phyloP scores from a whole-genome alignment of 2,113 vertebrate species.

The Antigone vipio region DNA sequence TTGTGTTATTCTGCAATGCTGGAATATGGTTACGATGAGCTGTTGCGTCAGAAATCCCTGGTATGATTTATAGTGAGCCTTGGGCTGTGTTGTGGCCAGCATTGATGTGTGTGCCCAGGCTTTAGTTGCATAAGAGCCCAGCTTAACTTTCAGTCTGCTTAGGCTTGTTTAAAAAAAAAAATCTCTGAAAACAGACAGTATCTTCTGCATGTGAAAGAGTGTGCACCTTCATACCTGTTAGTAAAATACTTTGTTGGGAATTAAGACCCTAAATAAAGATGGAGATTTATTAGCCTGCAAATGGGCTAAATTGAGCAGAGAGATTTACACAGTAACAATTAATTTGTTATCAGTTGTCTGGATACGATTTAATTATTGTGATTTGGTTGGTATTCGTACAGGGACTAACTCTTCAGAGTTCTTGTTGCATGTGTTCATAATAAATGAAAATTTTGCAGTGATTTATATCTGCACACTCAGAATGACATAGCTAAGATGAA shows the following conservation, averaged over 20 bases:
- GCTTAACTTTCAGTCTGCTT: not conserved
- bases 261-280: not conserved
- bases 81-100: not conserved
- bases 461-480: not conserved
- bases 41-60: not conserved
- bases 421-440: not conserved
- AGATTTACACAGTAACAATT: not conserved
- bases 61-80: not conserved
- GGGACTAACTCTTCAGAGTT: not conserved
- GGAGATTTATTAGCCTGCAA: not conserved
- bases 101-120: accelerated
- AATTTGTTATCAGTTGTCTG: not conserved
- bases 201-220: not conserved
- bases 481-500: not conserved
- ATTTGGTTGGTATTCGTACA: not conserved
- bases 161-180: not conserved
- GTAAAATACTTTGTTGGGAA: not conserved
- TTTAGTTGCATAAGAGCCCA: not conserved
- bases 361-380: not conserved
- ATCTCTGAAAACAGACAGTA: not conserved
- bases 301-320: not conserved
- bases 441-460: not conserved
- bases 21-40: not conserved
- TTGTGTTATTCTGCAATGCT: not conserved
- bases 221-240: not conserved